A percentile compares a stretch with the other conserved stretches of the same genome.
These are phyloP conservation scores for Acanthacorydalis orientalis DNA, from an alignment of 2,888 invertebrate species.

Conservation along the genomic window DNA sequence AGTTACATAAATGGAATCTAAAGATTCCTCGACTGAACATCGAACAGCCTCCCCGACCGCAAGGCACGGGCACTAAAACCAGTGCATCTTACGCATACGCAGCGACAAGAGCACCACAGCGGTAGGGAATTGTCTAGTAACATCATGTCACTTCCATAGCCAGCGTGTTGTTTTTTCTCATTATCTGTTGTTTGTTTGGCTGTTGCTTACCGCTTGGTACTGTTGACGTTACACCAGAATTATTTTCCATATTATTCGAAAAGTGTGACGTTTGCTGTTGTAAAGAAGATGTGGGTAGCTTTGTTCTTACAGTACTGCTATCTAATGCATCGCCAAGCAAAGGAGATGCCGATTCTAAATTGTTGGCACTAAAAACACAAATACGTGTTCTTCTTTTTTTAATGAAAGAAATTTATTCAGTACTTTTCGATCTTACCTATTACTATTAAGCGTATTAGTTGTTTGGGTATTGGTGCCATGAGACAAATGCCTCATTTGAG, in stretches of 20 bases:
- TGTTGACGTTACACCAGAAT: slow-evolving; percentile 10
- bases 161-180: slow-evolving; percentile 35
- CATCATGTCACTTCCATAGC: slow-evolving; percentile 47
- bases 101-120: background rate
- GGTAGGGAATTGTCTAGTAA: slow-evolving; percentile 18
- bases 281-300: slow-evolving; percentile 8
- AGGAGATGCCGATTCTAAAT: background rate
- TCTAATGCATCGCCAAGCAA: background rate
- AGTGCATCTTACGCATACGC: too few relatives aligned
- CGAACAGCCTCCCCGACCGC: too few relatives aligned
- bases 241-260: slow-evolving; percentile 7
- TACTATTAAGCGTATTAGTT: slow-evolving; percentile 39
- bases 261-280: slow-evolving; percentile 21
- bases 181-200: slow-evolving; percentile 19
- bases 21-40: too few relatives aligned
- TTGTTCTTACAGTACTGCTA: background rate
- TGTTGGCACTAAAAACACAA: slow-evolving; percentile 4
- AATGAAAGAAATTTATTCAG: too few relatives aligned
- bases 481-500: slow-evolving; percentile 2
- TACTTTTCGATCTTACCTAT: slow-evolving; percentile 27
- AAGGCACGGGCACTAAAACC: too few relatives aligned
- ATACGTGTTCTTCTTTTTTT: background rate
- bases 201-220: too few relatives aligned
- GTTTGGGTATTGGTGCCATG: background rate
- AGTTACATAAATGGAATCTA: too few relatives aligned